Conservation (phyloP, 1,140 invertebrate genomes). For the Eriocheir sinensis region DNA sequence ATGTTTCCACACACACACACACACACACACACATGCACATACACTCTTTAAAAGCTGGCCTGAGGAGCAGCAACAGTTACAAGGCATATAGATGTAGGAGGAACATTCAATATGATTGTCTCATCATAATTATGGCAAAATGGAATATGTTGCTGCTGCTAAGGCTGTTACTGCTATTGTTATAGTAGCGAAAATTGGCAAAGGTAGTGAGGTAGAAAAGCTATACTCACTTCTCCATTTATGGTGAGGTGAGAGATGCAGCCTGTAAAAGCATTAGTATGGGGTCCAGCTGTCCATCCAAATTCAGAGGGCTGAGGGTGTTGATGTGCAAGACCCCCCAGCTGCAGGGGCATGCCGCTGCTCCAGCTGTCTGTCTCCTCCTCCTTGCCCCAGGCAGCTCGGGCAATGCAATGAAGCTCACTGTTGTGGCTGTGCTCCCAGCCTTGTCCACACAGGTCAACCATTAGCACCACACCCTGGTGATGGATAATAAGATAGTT, state of each 20-base stretch:
- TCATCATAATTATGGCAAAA: too few relatives aligned
- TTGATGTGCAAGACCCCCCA: conserved; percentile 58
- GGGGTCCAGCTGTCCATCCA: conserved; percentile 45
- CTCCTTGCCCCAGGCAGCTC: conserved; percentile 2
- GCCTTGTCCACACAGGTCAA: conserved; percentile 42
- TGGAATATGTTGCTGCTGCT: too few relatives aligned
- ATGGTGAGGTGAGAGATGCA: conserved; percentile 59
- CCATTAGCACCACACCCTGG: conserved; percentile 63
- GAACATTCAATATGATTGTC: too few relatives aligned
- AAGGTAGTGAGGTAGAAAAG: background rate
- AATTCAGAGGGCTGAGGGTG: conserved; percentile 40
- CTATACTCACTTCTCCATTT: conserved; percentile 1
- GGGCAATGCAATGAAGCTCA: conserved; percentile 52
- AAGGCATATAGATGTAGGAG: too few relatives aligned
- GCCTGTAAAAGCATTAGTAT: conserved; percentile 7
- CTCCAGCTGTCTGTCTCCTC: conserved; percentile 37
- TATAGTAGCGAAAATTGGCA: too few relatives aligned
- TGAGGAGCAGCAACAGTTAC: too few relatives aligned
- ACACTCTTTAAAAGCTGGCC: too few relatives aligned
- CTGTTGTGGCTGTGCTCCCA: background rate
- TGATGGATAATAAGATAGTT: background rate
- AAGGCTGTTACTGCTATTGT: too few relatives aligned
- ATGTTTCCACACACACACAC: too few relatives aligned
- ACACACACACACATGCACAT: too few relatives aligned
- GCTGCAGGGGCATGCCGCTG: conserved; percentile 56